Evolutionary conservation across 2,888 invertebrate genomes (phyloP).

Genomic region (Cenopis cana): DNA sequence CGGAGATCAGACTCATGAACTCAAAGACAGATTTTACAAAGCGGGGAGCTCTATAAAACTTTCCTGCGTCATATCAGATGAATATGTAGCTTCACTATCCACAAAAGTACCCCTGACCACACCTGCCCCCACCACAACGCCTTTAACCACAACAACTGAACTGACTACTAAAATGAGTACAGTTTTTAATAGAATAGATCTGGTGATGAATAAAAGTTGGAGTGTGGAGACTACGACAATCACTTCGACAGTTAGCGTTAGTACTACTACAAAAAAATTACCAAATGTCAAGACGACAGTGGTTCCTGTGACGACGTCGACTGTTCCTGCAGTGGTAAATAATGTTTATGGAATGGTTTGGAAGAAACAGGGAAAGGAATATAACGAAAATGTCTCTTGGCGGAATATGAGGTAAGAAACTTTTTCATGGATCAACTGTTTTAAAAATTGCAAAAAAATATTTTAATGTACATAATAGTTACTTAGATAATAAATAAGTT

Average conservation of each 20-base stretch:
- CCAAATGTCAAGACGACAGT: slow-evolving; percentile 64
- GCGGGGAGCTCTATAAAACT: slow-evolving; percentile 90
- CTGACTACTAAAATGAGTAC: slow-evolving; percentile 76
- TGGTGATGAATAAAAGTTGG: slow-evolving; percentile 83
- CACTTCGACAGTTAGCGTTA: slow-evolving; percentile 77
- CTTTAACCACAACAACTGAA: slow-evolving; percentile 72
- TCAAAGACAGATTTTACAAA: slow-evolving; percentile 90
- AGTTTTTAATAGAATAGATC: slow-evolving; percentile 79
- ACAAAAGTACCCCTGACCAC: slow-evolving; percentile 65
- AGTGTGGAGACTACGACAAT: slow-evolving; percentile 80
- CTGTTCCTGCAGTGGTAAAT: slow-evolving; percentile 66
- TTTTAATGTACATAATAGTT: too few species aligned
- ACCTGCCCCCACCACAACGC: slow-evolving; percentile 61
- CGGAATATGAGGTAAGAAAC: slow-evolving; percentile 75
- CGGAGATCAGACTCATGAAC: slow-evolving; percentile 88
- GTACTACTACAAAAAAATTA: slow-evolving; percentile 69
- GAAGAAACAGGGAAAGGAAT: slow-evolving; percentile 80
- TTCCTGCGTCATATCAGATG: slow-evolving; percentile 84
- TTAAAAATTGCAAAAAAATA: not conserved
- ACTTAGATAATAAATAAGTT: too few species aligned
- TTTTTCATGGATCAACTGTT: not conserved
- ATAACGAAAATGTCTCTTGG: slow-evolving; percentile 73
- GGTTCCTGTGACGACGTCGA: slow-evolving; percentile 60
- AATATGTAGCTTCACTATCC: slow-evolving; percentile 65
- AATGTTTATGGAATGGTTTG: slow-evolving; percentile 78